A percentile compares a stretch with the other conserved stretches of the same genome.
These are phyloP conservation scores for Microplitis deprimator DNA, from an alignment of 2,888 invertebrate species.

Conservation along the genomic window DNA sequence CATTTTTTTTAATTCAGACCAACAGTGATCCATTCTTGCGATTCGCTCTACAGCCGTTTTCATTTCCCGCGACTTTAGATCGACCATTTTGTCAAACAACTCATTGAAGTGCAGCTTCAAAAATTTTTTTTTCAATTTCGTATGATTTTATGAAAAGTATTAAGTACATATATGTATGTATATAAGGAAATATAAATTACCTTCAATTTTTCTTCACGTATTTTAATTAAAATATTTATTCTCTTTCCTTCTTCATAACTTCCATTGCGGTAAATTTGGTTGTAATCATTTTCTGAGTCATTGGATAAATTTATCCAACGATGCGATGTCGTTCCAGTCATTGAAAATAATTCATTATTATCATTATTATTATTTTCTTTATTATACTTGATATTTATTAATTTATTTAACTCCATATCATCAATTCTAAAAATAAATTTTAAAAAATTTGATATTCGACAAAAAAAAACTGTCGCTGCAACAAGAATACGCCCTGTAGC, in stretches of 20 bases:
- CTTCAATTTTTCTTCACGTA: constrained; percentile 54
- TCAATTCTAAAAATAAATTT: not conserved
- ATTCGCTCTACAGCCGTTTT: constrained; percentile 77
- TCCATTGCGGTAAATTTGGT: constrained; percentile 42
- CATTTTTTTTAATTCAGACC: constrained; percentile 71
- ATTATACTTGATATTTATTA: constrained; percentile 34
- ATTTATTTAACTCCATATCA: not conserved
- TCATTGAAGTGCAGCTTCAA: constrained; percentile 77
- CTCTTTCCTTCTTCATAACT: constrained; percentile 35
- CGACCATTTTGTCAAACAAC: constrained; percentile 79
- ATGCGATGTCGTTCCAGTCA: constrained; percentile 47
- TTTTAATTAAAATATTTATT: constrained; percentile 31
- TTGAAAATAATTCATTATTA: constrained; percentile 39
- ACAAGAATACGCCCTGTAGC: too few species aligned
- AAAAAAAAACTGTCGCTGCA: too few species aligned
- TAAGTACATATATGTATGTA: not conserved
- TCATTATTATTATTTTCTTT: constrained; percentile 22
- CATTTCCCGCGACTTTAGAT: constrained; percentile 78
- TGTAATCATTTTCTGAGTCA: constrained; percentile 9
- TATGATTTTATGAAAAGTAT: not conserved
- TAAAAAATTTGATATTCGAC: not conserved
- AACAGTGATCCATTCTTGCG: constrained; percentile 77
- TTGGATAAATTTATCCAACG: constrained; percentile 45
- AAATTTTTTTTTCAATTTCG: not conserved
- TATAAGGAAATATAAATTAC: constrained; percentile 28